These are phyloP conservation scores for Alectoris magna DNA, from an alignment of 2,797 vertebrate genomes.

Conservation along the genomic window DNA sequence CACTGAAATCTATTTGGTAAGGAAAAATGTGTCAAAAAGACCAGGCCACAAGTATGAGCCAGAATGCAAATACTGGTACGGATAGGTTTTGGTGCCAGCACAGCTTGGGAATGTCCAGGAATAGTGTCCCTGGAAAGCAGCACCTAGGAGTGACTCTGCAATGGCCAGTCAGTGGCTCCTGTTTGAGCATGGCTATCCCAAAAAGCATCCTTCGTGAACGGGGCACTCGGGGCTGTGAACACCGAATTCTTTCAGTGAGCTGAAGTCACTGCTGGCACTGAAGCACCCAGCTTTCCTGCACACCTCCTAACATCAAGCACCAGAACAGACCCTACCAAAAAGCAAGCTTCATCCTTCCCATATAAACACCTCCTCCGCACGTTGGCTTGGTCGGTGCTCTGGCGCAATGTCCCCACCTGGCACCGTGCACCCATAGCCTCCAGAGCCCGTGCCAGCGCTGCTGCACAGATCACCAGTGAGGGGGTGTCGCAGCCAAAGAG, in stretches of 20 bases:
- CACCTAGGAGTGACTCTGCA: not conserved
- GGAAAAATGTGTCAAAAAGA: slow-evolving; percentile 26
- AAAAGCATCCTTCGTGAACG: not conserved
- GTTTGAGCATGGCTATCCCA: not conserved
- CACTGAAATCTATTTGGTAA: slow-evolving; percentile 69
- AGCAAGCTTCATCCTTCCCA: slow-evolving; percentile 18
- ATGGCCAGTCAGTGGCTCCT: not conserved
- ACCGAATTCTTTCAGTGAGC: not conserved
- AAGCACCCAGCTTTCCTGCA: not conserved
- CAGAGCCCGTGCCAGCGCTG: not conserved
- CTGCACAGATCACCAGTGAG: not conserved
- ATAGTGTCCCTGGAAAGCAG: not conserved
- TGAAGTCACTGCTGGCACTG: not conserved
- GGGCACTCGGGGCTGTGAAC: not conserved
- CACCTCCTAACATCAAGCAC: not conserved
- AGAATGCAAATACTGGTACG: slow-evolving; percentile 37
- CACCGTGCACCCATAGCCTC: slow-evolving; percentile 18
- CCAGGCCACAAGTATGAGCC: slow-evolving; percentile 11
- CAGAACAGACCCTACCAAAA: not conserved
- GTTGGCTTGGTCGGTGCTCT: slow-evolving; percentile 8
- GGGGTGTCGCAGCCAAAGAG: slow-evolving; percentile 14
- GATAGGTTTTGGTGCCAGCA: not conserved
- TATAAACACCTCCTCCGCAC: slow-evolving; percentile 22
- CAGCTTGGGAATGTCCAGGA: not conserved
- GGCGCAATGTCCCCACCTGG: slow-evolving; percentile 37